A percentile compares a stretch with the other conserved stretches of the same genome.
Conservation (phyloP, 2,797 vertebrate genomes). For the Enteromius thamalakanensis region DNA sequence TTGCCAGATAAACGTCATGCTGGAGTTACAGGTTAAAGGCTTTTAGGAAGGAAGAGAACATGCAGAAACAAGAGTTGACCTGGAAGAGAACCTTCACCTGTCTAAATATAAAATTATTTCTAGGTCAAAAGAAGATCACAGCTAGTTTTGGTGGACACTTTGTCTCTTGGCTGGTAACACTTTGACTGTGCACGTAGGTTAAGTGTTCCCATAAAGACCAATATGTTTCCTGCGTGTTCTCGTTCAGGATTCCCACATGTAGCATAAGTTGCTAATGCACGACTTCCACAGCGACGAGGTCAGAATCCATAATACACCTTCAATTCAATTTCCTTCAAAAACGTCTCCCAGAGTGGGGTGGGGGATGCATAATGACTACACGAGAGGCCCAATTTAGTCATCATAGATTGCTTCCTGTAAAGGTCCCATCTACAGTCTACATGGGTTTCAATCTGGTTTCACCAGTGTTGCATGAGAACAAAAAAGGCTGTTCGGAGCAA, state of each 20-base stretch:
- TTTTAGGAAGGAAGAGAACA: conserved; percentile 8
- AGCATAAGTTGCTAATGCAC: conserved; percentile 56
- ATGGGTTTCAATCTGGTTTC: conserved; percentile 70
- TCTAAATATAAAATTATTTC: conserved; percentile 44
- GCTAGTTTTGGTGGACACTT: conserved; percentile 72
- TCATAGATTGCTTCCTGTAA: conserved; percentile 78
- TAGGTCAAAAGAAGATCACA: conserved; percentile 73
- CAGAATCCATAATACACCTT: conserved; percentile 70
- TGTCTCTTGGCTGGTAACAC: conserved; percentile 70
- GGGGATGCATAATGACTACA: conserved; percentile 71
- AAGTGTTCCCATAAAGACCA: conserved; percentile 77
- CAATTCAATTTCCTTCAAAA: conserved; percentile 72
- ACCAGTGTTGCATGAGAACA: conserved; percentile 70
- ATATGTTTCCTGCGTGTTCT: conserved; percentile 60
- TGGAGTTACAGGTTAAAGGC: conserved; percentile 1
- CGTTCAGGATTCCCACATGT: conserved; percentile 47
- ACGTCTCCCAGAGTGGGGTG: conserved; percentile 52
- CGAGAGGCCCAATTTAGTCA: conserved; percentile 75
- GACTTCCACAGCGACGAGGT: conserved; percentile 59
- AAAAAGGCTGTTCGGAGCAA: conserved; percentile 75
- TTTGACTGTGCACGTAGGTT: conserved; percentile 72
- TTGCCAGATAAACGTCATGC: neutral
- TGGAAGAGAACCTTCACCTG: neutral
- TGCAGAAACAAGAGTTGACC: neutral
- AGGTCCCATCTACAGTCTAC: conserved; percentile 69